These are phyloP conservation scores for Neoseiulus cucumeris DNA, from an alignment of 1,140 invertebrate genomes.

Conservation along the genomic window DNA sequence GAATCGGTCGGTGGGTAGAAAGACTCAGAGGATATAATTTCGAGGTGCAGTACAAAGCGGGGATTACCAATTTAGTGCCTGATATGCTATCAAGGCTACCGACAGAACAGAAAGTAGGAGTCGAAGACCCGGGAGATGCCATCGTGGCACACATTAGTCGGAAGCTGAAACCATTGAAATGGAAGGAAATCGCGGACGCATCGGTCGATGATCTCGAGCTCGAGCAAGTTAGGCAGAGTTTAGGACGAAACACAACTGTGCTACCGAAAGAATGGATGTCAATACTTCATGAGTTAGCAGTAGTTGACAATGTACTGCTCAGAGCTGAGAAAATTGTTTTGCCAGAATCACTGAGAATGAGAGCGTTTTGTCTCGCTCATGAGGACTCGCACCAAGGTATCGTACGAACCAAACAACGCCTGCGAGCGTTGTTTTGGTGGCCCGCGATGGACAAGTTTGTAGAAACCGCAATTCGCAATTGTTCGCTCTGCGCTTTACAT, in stretches of 20 bases:
- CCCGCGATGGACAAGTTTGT: neutral
- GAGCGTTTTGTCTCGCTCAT: neutral
- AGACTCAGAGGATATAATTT: neutral
- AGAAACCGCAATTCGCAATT: neutral
- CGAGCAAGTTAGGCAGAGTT: neutral
- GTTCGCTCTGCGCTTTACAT: neutral
- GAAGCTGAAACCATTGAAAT: neutral
- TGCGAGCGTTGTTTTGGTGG: too few relatives aligned
- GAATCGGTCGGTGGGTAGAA: neutral
- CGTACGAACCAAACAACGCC: neutral
- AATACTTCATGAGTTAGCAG: neutral
- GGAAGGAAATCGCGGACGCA: neutral
- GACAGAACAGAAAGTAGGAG: neutral
- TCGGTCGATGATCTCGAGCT: neutral
- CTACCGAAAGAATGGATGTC: neutral
- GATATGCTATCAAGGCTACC: neutral
- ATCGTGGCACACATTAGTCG: neutral
- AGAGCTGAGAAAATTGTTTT: neutral
- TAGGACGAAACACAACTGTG: neutral
- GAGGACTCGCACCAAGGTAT: neutral
- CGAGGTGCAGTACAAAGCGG: neutral
- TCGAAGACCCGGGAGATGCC: neutral
- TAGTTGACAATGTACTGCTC: neutral
- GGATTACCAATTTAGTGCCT: neutral
- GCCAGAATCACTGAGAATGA: neutral